A percentile compares a stretch with the other conserved stretches of the same genome.
Evolutionary conservation across 2,888 invertebrate species (phyloP).

Genomic region (Chrysolina haemoptera): DNA sequence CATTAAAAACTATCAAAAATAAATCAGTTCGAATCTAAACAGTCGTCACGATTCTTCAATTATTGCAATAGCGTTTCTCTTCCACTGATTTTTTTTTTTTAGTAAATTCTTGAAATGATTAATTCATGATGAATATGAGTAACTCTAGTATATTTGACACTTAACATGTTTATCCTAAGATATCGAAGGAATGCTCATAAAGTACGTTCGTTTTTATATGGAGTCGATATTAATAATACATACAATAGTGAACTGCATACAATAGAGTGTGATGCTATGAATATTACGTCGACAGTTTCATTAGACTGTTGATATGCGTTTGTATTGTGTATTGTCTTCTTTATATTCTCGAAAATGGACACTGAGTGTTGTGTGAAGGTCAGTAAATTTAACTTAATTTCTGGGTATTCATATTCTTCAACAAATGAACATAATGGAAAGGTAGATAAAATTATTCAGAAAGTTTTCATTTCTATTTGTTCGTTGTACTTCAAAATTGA

Average conservation of each 20-base stretch:
- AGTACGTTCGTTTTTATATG: conserved; percentile 29
- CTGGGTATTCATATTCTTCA: background rate
- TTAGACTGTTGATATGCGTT: conserved; percentile 20
- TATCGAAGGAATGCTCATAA: conserved; percentile 12
- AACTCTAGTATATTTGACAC: background rate
- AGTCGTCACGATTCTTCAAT: too few species aligned
- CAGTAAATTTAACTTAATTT: conserved; percentile 23
- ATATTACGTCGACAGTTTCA: conserved; percentile 26
- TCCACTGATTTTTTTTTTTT: background rate
- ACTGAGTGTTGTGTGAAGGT: conserved; percentile 35
- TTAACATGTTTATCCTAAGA: conserved; percentile 17
- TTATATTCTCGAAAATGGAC: conserved; percentile 29
- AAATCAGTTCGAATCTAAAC: too few species aligned
- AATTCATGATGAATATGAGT: background rate
- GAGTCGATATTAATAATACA: conserved; percentile 40
- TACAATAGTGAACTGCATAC: conserved; percentile 17
- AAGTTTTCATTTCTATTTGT: too few species aligned
- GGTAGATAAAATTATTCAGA: too few species aligned
- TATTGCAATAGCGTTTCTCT: background rate
- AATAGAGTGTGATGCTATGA: conserved; percentile 25
- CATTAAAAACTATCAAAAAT: too few species aligned
- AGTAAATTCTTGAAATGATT: background rate
- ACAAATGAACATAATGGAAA: background rate
- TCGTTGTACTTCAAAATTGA: too few species aligned
- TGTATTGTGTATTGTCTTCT: conserved; percentile 14